Conservation (phyloP, 2,888 invertebrate genomes). For the Pyrocoelia pectoralis region DNA sequence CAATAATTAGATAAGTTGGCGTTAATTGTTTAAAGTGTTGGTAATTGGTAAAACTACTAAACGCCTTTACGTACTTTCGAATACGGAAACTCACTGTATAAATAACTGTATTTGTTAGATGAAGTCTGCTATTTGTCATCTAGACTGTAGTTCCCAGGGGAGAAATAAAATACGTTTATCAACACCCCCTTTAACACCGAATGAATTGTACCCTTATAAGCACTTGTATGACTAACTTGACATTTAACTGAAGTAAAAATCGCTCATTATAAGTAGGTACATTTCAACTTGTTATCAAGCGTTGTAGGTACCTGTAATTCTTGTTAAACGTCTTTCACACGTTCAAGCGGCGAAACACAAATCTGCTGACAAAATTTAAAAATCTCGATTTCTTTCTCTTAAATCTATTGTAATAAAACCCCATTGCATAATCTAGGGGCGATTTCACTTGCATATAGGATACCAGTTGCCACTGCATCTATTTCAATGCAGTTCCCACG, state of each 20-base stretch:
- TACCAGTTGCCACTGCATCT: constrained; percentile 31
- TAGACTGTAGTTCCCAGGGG: constrained; percentile 24
- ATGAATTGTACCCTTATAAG: constrained; percentile 18
- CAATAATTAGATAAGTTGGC: no score
- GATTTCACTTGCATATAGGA: constrained; percentile 28
- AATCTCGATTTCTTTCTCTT: constrained; percentile 9
- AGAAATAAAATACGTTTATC: constrained; percentile 26
- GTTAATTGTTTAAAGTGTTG: no score
- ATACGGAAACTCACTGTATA: constrained; percentile 6
- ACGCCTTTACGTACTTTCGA: no score
- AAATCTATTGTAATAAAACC: constrained; percentile 28
- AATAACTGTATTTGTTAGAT: constrained; percentile 11
- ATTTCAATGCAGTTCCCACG: constrained; percentile 34
- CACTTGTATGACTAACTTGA: neutral
- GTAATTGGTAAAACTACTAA: no score
- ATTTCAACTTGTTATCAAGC: neutral
- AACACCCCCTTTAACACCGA: constrained; percentile 24
- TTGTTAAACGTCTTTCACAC: constrained; percentile 4
- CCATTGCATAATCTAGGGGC: constrained; percentile 27
- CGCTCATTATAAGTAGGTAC: constrained; percentile 21
- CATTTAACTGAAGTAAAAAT: neutral
- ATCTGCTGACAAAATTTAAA: neutral
- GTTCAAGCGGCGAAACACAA: neutral
- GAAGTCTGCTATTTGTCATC: constrained; percentile 14
- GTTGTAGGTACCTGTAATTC: neutral